Conservation (phyloP, 2,113 vertebrate genomes). For the Gymnarchus niloticus region DNA sequence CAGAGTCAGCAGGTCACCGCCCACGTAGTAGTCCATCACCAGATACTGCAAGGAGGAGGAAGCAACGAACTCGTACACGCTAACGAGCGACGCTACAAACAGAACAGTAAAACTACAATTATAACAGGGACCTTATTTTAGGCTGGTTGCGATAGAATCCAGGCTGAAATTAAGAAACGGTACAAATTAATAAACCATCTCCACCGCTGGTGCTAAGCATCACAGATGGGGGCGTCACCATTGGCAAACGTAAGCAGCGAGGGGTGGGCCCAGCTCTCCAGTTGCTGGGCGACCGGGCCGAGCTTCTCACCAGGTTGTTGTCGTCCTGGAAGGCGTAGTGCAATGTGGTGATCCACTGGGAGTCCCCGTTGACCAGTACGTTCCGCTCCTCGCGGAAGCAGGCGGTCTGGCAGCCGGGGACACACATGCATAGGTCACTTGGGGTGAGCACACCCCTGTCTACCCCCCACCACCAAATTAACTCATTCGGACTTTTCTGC, state of each 20-base stretch:
- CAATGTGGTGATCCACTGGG: conserved; percentile 92
- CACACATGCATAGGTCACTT: neutral
- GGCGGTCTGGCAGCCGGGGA: conserved; percentile 70
- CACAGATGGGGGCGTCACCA: neutral
- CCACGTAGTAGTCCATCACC: conserved; percentile 99
- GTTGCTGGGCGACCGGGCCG: too few relatives aligned
- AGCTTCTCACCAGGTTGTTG: conserved; percentile 78
- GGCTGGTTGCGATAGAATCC: too few relatives aligned
- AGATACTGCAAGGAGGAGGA: conserved; percentile 69
- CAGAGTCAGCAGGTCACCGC: conserved; percentile 90
- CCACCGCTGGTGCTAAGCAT: neutral
- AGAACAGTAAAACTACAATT: neutral
- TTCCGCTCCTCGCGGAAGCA: conserved; percentile 95
- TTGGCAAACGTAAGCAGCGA: too few relatives aligned
- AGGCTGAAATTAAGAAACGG: too few relatives aligned
- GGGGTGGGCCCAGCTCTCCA: too few relatives aligned
- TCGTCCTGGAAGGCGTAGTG: conserved; percentile 57
- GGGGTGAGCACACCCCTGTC: neutral
- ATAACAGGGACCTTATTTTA: neutral
- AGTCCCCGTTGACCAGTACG: conserved; percentile 90
- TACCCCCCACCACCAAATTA: neutral
- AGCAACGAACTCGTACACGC: neutral
- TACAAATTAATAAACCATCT: neutral
- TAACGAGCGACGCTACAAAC: neutral
- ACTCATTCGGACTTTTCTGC: too few relatives aligned